Base-by-base conservation (phyloP, 1,140 invertebrate genomes). In the Plodia interpunctella region DNA sequence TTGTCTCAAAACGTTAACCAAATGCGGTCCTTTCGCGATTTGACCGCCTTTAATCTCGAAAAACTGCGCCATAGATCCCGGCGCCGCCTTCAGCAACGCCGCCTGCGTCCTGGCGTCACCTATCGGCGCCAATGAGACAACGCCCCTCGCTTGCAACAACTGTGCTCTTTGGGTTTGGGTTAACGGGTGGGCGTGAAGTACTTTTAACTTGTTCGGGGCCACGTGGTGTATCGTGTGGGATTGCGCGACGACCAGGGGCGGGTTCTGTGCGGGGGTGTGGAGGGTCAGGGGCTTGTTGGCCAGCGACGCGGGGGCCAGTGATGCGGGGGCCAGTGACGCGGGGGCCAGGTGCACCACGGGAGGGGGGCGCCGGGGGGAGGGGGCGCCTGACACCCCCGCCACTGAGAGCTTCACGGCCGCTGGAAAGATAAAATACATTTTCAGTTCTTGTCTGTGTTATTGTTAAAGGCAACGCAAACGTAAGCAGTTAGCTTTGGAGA, bases 41-140 rank as follows among this genome's bases (percentile, higher is more conserved):
- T 81, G 80, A 0, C 78, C 79, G 49, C 74, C 63, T 55, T 86
- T 86, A 62, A 88, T 85, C 59, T 88, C 85, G 59, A 83, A 83
- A 62, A 81, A 78, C 59, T 88, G 85, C 20, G 83, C 70, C 5
- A 85, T 78, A 0, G 76, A 74, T 20, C 80, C 80, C 10, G 78
- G 76, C 0, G 74, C 69, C 8, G 80, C 72, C 54, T 87, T 87
- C 0, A 87, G 59, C 13, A 82, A 59, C 19, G 76, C 74, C 0
- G 72, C 56, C 15, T 55, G 11, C 71, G 30, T 11, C 59, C 2
- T 73, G 64, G 66, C 64, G 51, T 84, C 82, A 0, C 65, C 71
- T 2, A 87, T 69, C 15, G 84, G 68, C 0, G 84, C 76, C 2
- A 85, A 62, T 1, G 84, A 84, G 13, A 84, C 82, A 5, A 84